Base-by-base conservation (phyloP, 1,140 invertebrate genomes). In the Pseudobourletiella spinata region DNA sequence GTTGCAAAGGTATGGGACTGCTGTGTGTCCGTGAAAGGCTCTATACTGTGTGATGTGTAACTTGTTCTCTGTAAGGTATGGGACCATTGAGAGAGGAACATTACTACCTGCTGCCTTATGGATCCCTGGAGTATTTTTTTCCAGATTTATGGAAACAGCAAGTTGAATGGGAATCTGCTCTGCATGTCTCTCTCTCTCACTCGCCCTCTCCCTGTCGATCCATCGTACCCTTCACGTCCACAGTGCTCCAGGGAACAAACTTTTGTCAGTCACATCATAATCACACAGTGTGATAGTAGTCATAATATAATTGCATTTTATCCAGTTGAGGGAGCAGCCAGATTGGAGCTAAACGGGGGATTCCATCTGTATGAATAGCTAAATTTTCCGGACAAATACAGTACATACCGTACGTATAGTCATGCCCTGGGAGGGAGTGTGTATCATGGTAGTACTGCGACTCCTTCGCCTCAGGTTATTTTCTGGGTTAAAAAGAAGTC, bases 401-500 rank as follows among this genome's bases (percentile, higher is more conserved):
- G n/a, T n/a, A n/a, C n/a, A n/a, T n/a, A n/a, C n/a, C n/a, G n/a
- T n/a, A n/a, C n/a, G n/a, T n/a, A n/a, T n/a, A 39, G 32, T 39
- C n/a, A 8, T 39, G 32, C 8, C 8, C 32, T 39, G 8, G 32
- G 32, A 39, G 32, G 8, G 8, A 39, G 32, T n/a, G n/a, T 39
- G 32, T 11, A 39, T 39, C 8, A 39, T 8, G n/a, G 32, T 39
- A 39, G 8, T 8, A 39, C 59, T 44, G 59, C 42, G 35, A 52
- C 42, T 39, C 51, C 42, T 22, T 30, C n/a, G 59, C 59, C 59
- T 55, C 24, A 22, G 59, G 59, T 28, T 61, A 29, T 61, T 61
- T 61, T 55, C 43, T 61, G 59, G 59, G 50, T 54, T 60, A 48
- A n/a, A 59, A 60, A 60, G 30, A 52, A 60, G 59, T 43, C 59